phyloP scores from a whole-genome alignment of 30 jellyfish, hydroid and myxozoan genomes.

The Pseudorhiza aurosa region DNA sequence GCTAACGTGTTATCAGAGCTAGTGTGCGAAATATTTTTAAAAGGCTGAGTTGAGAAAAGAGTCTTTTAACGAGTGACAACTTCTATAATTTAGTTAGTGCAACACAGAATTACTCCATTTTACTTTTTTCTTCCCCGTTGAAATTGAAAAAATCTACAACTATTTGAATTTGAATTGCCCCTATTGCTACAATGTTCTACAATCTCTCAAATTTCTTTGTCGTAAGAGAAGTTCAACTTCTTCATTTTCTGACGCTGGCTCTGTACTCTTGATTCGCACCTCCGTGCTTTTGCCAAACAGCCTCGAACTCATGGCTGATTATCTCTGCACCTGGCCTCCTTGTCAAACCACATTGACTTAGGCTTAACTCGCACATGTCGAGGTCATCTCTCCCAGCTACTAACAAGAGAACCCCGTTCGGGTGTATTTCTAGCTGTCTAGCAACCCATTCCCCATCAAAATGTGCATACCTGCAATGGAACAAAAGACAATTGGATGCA shows the following conservation, averaged over 20 bases:
- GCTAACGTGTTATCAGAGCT: too few species aligned
- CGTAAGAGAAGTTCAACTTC: background rate
- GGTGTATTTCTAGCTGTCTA: slow-evolving; percentile 97
- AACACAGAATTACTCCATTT: too few species aligned
- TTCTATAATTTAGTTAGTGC: too few species aligned
- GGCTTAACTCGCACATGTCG: slow-evolving; percentile 97
- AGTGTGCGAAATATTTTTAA: too few species aligned
- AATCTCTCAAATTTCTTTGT: too few species aligned
- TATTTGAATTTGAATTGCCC: too few species aligned
- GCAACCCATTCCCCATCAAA: slow-evolving; percentile 99
- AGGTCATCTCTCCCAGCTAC: slow-evolving; percentile 92
- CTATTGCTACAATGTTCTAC: too few species aligned
- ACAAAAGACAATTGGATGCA: too few species aligned
- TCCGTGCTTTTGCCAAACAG: slow-evolving; percentile 85
- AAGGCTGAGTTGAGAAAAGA: too few species aligned
- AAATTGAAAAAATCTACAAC: too few species aligned
- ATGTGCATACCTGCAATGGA: slow-evolving; percentile 92
- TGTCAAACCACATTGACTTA: slow-evolving; percentile 83
- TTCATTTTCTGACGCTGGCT: slow-evolving; percentile 77
- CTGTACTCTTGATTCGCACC: slow-evolving; percentile 65
- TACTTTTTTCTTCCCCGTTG: too few species aligned
- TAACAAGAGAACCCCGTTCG: slow-evolving; percentile 88
- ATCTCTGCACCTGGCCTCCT: slow-evolving; percentile 98
- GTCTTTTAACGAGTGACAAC: too few species aligned
- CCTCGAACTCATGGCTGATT: slow-evolving; percentile 81